These are phyloP conservation scores for Schizaphis graminum DNA, from an alignment of 2,888 invertebrate species.

Conservation along the genomic window DNA sequence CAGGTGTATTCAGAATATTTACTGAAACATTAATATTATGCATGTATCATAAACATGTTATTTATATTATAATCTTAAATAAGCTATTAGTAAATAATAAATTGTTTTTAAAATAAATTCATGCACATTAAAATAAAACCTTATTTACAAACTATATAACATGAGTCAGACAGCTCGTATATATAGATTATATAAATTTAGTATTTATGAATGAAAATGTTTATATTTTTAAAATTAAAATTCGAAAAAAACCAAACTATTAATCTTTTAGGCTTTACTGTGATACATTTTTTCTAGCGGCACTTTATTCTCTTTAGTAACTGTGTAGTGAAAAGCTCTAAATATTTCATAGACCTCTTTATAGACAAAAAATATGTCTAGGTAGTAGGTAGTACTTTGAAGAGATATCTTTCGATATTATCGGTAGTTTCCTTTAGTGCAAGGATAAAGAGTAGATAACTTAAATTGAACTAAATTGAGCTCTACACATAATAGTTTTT, in stretches of 20 bases:
- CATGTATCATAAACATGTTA: neutral
- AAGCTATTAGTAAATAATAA: neutral
- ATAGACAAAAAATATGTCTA: neutral
- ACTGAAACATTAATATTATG: neutral
- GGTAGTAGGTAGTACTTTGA: neutral
- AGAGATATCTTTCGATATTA: neutral
- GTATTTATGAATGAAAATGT: neutral
- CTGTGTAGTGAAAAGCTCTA: neutral
- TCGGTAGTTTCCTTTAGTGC: neutral
- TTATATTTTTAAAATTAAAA: neutral
- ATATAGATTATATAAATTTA: neutral
- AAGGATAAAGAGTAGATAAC: neutral
- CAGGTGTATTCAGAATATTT: neutral
- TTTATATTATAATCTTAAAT: neutral
- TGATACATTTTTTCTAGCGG: neutral
- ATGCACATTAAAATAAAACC: neutral
- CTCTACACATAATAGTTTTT: neutral
- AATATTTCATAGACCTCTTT: neutral
- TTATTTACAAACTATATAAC: neutral
- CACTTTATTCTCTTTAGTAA: neutral
- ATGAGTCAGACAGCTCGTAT: neutral
- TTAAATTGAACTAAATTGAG: conserved; percentile 12
- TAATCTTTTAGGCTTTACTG: neutral
- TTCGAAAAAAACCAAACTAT: neutral
- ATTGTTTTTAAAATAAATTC: neutral